A percentile compares a stretch with the other conserved stretches of the same genome.
Evolutionary conservation across 2,113 vertebrate species (phyloP).

Genomic region (Acrocephalus arundinaceus): DNA sequence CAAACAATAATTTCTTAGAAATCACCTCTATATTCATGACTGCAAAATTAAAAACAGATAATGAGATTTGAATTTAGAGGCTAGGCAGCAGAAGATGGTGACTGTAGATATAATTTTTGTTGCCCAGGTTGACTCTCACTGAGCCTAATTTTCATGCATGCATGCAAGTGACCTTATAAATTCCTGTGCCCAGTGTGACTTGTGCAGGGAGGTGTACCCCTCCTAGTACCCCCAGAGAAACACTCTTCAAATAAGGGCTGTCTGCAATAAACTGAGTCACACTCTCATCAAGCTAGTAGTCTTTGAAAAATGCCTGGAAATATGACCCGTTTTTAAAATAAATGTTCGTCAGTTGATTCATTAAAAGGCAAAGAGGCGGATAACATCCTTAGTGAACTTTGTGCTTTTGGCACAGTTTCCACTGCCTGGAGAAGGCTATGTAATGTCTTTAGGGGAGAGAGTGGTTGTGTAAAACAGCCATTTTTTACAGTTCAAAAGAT

Average conservation of each 20-base stretch:
- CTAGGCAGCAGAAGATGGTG: neutral
- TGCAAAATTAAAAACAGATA: neutral
- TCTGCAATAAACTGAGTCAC: neutral
- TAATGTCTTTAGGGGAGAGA: neutral
- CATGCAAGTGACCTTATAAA: neutral
- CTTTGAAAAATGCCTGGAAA: neutral
- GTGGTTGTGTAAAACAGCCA: neutral
- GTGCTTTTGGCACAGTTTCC: neutral
- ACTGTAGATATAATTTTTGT: neutral
- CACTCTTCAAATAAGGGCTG: neutral
- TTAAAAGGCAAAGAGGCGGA: neutral
- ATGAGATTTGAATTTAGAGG: neutral
- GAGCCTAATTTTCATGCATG: neutral
- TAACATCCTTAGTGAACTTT: neutral
- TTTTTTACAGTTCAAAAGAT: conserved; percentile 21
- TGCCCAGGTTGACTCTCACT: neutral
- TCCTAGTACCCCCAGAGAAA: neutral
- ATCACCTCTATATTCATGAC: accelerated
- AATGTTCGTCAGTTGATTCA: neutral
- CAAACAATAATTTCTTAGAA: neutral
- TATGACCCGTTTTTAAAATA: neutral
- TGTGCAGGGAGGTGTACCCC: neutral
- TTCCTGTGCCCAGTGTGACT: neutral
- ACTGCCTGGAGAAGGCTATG: neutral
- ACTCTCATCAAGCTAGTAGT: neutral